phyloP scores from a whole-genome alignment of 2,888 invertebrate genomes.

The Diarsia dahlii region DNA sequence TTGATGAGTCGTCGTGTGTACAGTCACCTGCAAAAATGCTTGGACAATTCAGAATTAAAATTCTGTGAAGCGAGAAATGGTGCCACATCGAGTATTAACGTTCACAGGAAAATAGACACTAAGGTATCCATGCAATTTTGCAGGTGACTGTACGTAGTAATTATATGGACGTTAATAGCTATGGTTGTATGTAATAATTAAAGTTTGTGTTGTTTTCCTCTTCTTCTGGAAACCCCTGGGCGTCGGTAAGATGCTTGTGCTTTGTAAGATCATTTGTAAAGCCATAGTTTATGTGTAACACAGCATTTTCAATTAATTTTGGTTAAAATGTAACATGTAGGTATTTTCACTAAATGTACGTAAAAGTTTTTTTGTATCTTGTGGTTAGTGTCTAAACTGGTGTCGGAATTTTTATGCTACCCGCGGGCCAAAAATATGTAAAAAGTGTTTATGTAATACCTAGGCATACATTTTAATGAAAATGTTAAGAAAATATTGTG shows the following conservation, averaged over 20 bases:
- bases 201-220: constrained; percentile 71
- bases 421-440: too few relatives aligned
- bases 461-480: neutral
- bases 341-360: too few relatives aligned
- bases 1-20: neutral
- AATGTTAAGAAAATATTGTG: neutral
- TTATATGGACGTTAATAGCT: constrained; percentile 43
- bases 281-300: constrained; percentile 1
- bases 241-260: constrained; percentile 85
- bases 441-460: too few relatives aligned
- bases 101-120: too few relatives aligned
- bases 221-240: constrained; percentile 69
- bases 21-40: neutral
- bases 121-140: too few relatives aligned
- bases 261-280: constrained; percentile 73
- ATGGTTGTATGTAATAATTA: constrained; percentile 39
- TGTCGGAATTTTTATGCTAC: too few relatives aligned
- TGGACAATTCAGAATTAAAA: too few relatives aligned
- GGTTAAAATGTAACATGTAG: neutral
- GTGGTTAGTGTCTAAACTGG: too few relatives aligned
- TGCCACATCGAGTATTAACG: too few relatives aligned
- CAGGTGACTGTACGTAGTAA: neutral
- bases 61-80: too few relatives aligned
- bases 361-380: too few relatives aligned
- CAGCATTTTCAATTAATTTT: constrained; percentile 2